Base-by-base conservation (phyloP, 2,113 vertebrate genomes). In the Xenopus laevis region DNA sequence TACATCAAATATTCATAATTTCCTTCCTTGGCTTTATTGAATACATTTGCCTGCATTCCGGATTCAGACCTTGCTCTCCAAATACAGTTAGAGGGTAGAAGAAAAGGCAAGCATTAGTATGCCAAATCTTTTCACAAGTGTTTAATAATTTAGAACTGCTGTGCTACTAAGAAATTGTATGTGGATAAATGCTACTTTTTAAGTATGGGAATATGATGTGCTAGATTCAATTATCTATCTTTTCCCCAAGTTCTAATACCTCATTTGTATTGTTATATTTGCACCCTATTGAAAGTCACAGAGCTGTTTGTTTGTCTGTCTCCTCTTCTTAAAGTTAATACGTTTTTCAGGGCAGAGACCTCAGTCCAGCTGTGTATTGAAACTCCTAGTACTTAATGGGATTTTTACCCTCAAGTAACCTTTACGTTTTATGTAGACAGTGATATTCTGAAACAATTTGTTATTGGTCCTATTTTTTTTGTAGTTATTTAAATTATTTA, bases 71-170 rank as follows among this genome's bases (percentile, higher is more conserved):
- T 64, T 77, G 20, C 60, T 21, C 67, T 77, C 67, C 20, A 77
- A 68, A 70, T 70, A 70, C 46, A 64, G 59, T 23, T 62, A 57
- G 44, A 33, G 55, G 58, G 20, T 21, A 10, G 16, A 16, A 33
- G 27, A 20, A 55, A 55, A 62, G 65, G 40, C 27, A 64, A 77
- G 66, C 74, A 70, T 77, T 77, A 77, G 66, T 77, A 77, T 77
- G 74, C 74, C 74, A 77, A 77, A 57, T 59, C 74, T 77, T 77
- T 77, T 77, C 60, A 70, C 74, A 69, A 64, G 74, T 55, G 47
- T 77, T 77, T 77, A 77, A 77, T 77, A 77, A 77, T 77, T 77
- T 70, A 77, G 46, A 27, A 55, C 64, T 77, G 67, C 59, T 70
- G 18, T 70, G 74, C 62, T 63, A 69, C 69, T 70, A 77, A 70